These are phyloP conservation scores for Pantala flavescens DNA, from an alignment of 1,140 invertebrate species.

Conservation along the genomic window DNA sequence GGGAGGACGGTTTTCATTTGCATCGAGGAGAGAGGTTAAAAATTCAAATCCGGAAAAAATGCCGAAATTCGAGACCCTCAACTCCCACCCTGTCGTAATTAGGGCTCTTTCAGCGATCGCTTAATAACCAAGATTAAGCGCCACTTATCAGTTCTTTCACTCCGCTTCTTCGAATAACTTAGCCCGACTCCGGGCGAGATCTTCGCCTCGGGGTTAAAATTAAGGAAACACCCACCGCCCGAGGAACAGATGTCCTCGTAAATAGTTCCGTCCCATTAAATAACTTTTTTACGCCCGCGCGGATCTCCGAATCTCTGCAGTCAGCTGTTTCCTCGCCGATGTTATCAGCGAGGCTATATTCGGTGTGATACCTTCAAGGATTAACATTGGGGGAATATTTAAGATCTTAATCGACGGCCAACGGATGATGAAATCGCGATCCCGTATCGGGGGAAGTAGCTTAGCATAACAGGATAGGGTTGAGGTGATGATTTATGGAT, in stretches of 20 bases:
- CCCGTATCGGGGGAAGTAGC: no score
- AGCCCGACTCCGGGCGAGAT: neutral
- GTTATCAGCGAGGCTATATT: neutral
- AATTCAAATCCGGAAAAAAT: no score
- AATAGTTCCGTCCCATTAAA: neutral
- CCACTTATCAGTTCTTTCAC: neutral
- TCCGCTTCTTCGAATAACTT: neutral
- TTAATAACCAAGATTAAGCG: neutral
- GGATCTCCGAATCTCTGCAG: neutral
- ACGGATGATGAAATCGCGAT: no score
- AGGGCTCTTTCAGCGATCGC: neutral
- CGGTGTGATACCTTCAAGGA: neutral
- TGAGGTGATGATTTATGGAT: no score
- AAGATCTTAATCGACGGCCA: neutral
- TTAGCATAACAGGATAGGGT: no score
- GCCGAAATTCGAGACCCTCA: no score
- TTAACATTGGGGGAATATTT: neutral
- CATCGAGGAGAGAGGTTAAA: no score
- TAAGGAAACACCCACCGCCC: neutral
- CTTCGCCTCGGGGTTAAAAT: neutral
- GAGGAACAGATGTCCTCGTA: neutral
- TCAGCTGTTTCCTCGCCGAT: neutral
- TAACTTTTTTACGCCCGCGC: conserved; percentile 3
- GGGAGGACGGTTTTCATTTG: no score
- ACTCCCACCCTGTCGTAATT: no score